A percentile compares a stretch with the other conserved stretches of the same genome.
phyloP scores from a whole-genome alignment of 2,888 invertebrate species.

The Cyrtodaria siliqua region DNA sequence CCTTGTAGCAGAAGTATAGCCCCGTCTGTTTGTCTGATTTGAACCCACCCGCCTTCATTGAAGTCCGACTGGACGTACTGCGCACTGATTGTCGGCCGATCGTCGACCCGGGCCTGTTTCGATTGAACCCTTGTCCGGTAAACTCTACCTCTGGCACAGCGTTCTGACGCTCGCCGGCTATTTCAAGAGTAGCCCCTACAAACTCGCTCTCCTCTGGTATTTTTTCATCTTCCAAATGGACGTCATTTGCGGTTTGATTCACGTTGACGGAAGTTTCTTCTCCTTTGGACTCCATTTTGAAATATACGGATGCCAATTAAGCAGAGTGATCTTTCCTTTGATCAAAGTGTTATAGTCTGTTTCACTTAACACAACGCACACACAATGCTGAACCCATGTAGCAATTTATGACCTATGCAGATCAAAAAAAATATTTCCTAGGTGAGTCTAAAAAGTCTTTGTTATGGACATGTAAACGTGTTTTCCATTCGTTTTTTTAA shows the following conservation, averaged over 20 bases:
- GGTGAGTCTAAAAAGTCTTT: too few relatives aligned
- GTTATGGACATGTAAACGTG: too few relatives aligned
- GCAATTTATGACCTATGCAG: too few relatives aligned
- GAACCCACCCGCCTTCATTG: constrained; percentile 69
- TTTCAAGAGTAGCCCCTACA: constrained; percentile 76
- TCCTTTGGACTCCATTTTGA: constrained; percentile 56
- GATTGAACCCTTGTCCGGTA: constrained; percentile 56
- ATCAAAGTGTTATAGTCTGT: too few relatives aligned
- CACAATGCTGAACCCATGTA: too few relatives aligned
- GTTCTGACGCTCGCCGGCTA: constrained; percentile 46
- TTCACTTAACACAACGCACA: too few relatives aligned
- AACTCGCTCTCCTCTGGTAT: constrained; percentile 70
- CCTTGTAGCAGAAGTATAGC: constrained; percentile 77
- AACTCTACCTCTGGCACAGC: constrained; percentile 62
- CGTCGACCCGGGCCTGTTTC: constrained; percentile 76
- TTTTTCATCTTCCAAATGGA: constrained; percentile 75
- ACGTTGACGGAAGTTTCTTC: constrained; percentile 26
- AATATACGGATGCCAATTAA: constrained; percentile 17
- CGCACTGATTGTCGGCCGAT: constrained; percentile 74
- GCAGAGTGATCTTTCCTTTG: constrained; percentile 26
- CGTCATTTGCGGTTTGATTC: constrained; percentile 38
- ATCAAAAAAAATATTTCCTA: too few relatives aligned
- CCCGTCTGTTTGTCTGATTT: constrained; percentile 60
- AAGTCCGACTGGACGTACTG: constrained; percentile 75
- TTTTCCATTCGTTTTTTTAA: too few relatives aligned